Percentiles rank a stretch among this genome's conserved stretches.
phyloP scores from a whole-genome alignment of 2,113 vertebrate species.

The Melanerpes formicivorus region DNA sequence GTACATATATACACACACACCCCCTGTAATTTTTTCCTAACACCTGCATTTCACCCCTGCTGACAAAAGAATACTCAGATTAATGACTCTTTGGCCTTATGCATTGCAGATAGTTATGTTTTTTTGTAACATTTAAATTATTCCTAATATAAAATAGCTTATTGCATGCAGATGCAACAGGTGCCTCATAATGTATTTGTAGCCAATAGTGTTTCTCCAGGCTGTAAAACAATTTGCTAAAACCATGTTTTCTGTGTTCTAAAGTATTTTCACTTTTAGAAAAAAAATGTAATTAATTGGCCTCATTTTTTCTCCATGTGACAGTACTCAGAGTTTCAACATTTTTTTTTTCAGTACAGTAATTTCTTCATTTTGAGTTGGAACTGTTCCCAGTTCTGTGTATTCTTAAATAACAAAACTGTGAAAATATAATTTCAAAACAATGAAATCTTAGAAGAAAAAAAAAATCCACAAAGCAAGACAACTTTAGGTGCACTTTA shows the following conservation, averaged over 20 bases:
- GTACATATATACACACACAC: no score
- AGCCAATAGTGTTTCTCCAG: neutral
- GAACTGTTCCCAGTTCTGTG: constrained; percentile 33
- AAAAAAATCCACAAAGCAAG: neutral
- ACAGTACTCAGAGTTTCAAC: neutral
- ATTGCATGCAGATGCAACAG: neutral
- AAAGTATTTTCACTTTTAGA: constrained; percentile 46
- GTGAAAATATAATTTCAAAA: neutral
- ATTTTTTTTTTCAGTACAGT: neutral
- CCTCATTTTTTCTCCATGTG: constrained; percentile 23
- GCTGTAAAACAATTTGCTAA: constrained; percentile 25
- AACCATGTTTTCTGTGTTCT: constrained; percentile 32
- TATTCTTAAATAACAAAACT: constrained; percentile 33
- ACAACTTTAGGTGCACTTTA: neutral
- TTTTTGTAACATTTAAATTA: neutral
- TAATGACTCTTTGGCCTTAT: neutral
- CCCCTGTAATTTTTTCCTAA: neutral
- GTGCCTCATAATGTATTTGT: neutral
- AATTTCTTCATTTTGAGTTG: constrained; percentile 24
- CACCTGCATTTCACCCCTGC: neutral
- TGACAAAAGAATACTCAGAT: neutral
- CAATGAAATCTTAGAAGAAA: neutral
- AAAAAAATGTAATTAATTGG: constrained; percentile 31
- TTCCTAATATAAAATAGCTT: neutral
- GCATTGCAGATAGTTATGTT: neutral